Percentiles rank a stretch among this genome's conserved stretches.
Conservation (phyloP, 1,140 invertebrate species). For the Globodera ellingtonae region DNA sequence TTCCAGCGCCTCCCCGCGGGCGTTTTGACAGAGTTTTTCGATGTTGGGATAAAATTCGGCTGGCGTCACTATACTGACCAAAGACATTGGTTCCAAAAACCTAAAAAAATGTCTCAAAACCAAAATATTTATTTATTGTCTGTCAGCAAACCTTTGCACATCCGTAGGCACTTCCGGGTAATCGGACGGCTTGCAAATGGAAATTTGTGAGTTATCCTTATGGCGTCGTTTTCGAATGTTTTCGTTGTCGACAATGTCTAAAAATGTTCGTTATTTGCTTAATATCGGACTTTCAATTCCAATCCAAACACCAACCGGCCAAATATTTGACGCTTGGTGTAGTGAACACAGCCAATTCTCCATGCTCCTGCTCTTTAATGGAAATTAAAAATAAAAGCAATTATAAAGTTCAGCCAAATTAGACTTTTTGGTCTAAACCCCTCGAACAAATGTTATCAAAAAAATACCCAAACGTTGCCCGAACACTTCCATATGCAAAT, state of each 20-base stretch:
- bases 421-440: too few relatives aligned
- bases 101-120: conserved; percentile 25
- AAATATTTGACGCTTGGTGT: conserved; percentile 92
- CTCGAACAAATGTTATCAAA: not conserved
- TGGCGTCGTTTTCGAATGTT: conserved; percentile 72
- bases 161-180: conserved; percentile 62
- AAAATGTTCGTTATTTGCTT: conserved; percentile 66
- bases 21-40: conserved; percentile 71
- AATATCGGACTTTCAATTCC: not conserved
- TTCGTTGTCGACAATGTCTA: conserved; percentile 72
- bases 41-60: conserved; percentile 67
- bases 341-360: conserved; percentile 83
- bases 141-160: conserved; percentile 72
- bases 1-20: conserved; percentile 77
- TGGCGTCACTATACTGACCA: conserved; percentile 80
- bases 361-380: conserved; percentile 86
- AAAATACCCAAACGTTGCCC: conserved; percentile 36
- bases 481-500: conserved; percentile 85
- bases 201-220: conserved; percentile 73
- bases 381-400: not conserved
- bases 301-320: conserved; percentile 23
- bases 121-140: conserved; percentile 79
- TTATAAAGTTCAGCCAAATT: too few relatives aligned
- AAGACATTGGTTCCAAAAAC: conserved; percentile 79
- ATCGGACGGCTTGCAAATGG: conserved; percentile 80